phyloP scores from a whole-genome alignment of 2,888 invertebrate species.

The Xylota segnis region DNA sequence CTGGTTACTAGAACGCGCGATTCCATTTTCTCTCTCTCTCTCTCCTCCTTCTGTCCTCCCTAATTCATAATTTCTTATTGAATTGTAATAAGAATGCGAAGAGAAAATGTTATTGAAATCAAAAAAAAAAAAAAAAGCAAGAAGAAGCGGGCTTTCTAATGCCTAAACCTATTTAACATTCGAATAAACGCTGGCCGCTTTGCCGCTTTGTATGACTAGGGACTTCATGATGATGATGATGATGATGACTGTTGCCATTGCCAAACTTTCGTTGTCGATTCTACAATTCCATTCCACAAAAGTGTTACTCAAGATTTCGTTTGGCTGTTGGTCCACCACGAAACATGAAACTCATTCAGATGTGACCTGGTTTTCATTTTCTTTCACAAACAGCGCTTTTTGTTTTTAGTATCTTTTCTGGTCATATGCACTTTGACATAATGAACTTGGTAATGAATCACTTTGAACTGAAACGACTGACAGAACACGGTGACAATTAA shows the following conservation, averaged over 20 bases:
- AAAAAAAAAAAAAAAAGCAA: not conserved
- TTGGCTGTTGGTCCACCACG: slow-evolving; percentile 16
- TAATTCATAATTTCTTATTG: slow-evolving; percentile 45
- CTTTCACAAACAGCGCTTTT: slow-evolving; percentile 40
- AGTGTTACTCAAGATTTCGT: slow-evolving; percentile 45
- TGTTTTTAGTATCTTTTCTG: slow-evolving; percentile 32
- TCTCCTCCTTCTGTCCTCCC: not conserved
- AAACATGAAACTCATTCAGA: slow-evolving; percentile 20
- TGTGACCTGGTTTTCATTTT: slow-evolving; percentile 71
- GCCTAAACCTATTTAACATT: slow-evolving; percentile 32
- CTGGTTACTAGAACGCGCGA: slow-evolving; percentile 49
- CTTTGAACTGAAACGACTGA: slow-evolving; percentile 22
- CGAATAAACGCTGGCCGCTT: not conserved
- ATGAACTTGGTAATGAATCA: slow-evolving; percentile 69
- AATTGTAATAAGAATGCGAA: slow-evolving; percentile 54
- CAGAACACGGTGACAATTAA: slow-evolving; percentile 43
- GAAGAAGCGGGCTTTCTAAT: slow-evolving; percentile 50
- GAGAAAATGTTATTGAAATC: slow-evolving; percentile 48
- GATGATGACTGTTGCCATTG: slow-evolving; percentile 44
- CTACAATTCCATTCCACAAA: not conserved
- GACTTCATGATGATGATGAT: slow-evolving; percentile 11
- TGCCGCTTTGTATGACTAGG: not conserved
- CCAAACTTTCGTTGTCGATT: slow-evolving; percentile 52
- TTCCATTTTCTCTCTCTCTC: slow-evolving; percentile 10
- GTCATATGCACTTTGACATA: slow-evolving; percentile 55